Base-by-base conservation (phyloP, 2,797 vertebrate species). In the Silurus aristotelis region DNA sequence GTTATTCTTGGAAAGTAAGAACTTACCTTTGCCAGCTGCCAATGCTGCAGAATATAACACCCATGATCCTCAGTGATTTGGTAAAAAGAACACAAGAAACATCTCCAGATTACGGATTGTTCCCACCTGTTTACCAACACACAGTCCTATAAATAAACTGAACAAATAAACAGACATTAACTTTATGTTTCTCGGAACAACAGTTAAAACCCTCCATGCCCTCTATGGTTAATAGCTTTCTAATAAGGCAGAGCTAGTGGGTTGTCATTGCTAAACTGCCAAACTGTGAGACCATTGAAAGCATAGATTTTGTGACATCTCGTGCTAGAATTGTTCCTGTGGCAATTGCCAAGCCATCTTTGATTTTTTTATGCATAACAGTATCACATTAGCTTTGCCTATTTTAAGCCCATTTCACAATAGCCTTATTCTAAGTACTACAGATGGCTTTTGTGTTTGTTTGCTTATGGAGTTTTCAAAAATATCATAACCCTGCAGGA, bases 321-420 rank as follows among this genome's bases (percentile, higher is more conserved):
- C 1, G 6, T 13, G 6, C 71, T 43, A 73, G 71, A 5, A 25
- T 52, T 73, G 43, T 52, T 38, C 38, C 68, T 71, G 38, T 71
- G 3, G 7, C 10, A 4, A 76, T 17, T 17, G 55, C 7, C 52
- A 27, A 76, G 7, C 15, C 73, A 76, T 27, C 25, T 19, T 56
- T 58, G 3, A 76, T 31, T 27, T 56, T 27, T 56, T 76, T 31
- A 27, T 76, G 15, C 56, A 56, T 76, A 56, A 56, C 25, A 31
- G 27, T 19, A 56, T 56, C 25, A 58, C 25, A 31, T 58, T 31
- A 58, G 52, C 25, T 14, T 76, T 76, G 14, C 55, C 22, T 55
- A 56, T 76, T 31, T 76, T 58, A 76, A 76, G 3, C 17, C 25
- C 73, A 76, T 76, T 56, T 19, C 17, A 77, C 8, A 77, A 60